Evolutionary conservation across 2,797 vertebrate species (phyloP).

Genomic region (Rhinichthys osculus): DNA sequence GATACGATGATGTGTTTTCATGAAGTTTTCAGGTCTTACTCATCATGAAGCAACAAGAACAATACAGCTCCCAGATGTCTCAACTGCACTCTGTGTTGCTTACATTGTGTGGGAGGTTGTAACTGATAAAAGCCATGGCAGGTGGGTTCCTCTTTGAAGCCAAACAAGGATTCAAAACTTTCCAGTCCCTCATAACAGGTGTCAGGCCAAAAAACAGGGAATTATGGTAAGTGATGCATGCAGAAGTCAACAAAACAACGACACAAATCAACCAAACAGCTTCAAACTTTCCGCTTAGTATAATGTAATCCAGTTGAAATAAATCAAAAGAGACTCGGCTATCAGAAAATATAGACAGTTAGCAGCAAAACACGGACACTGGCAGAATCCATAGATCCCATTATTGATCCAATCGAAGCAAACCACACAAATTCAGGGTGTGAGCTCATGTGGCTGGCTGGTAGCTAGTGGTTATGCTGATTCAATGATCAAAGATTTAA

Average conservation of each 20-base stretch:
- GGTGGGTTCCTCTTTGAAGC: constrained; percentile 81
- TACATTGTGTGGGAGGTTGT: constrained; percentile 70
- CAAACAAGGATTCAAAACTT: constrained; percentile 72
- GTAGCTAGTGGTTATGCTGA: constrained; percentile 57
- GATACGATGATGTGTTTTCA: constrained; percentile 27
- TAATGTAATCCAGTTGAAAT: constrained; percentile 2
- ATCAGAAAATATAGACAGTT: background rate
- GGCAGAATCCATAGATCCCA: background rate
- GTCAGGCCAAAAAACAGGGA: constrained; percentile 11
- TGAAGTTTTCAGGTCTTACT: constrained; percentile 39
- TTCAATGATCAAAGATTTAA: constrained; percentile 72
- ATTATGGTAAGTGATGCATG: constrained; percentile 8
- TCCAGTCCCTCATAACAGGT: constrained; percentile 69
- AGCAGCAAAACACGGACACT: constrained; percentile 4
- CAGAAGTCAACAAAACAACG: constrained; percentile 11
- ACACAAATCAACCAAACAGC: constrained; percentile 1
- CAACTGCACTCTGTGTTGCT: constrained; percentile 58
- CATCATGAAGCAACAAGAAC: constrained; percentile 7
- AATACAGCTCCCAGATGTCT: constrained; percentile 35
- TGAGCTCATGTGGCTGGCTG: constrained; percentile 29
- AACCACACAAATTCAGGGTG: constrained; percentile 15
- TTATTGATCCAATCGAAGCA: constrained; percentile 4
- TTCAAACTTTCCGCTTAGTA: background rate
- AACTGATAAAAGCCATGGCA: constrained; percentile 81
- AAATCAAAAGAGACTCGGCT: background rate